Evolutionary conservation across 35 echinoderm and acorn worm genomes (phyloP).

Genomic region (Stichopus chloronotus): DNA sequence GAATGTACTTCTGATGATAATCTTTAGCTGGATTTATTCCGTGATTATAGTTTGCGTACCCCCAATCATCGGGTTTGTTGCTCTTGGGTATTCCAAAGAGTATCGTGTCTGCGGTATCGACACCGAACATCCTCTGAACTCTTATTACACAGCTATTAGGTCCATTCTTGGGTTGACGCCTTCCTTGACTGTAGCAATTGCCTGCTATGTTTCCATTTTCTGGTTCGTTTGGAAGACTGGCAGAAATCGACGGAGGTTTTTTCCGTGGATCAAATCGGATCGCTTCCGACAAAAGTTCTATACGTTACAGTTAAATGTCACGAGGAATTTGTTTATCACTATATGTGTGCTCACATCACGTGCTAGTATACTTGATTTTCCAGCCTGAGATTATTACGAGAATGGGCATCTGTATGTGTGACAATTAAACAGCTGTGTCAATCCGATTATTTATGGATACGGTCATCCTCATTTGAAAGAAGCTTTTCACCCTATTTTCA

Average conservation of each 20-base stretch:
- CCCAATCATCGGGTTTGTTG: not conserved
- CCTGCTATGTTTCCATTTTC: slow-evolving; percentile 13
- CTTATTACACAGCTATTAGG: not conserved
- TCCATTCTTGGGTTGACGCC: not conserved
- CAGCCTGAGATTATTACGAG: not conserved
- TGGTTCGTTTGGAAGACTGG: not conserved
- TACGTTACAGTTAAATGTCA: not conserved
- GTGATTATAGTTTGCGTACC: not conserved
- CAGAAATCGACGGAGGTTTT: not conserved
- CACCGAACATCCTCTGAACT: not conserved
- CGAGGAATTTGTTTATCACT: slow-evolving; percentile 8
- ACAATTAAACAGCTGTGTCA: not conserved
- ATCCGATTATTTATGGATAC: slow-evolving; percentile 26
- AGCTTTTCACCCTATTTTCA: not conserved
- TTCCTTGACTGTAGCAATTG: not conserved
- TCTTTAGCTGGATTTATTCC: not conserved
- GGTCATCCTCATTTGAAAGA: slow-evolving; percentile 32
- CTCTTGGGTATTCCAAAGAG: not conserved
- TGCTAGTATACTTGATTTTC: not conserved
- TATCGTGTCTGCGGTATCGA: not conserved
- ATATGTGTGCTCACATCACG: not conserved
- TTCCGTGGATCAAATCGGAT: too few species aligned
- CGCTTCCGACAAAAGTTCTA: too few species aligned
- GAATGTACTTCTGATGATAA: slow-evolving; percentile 22
- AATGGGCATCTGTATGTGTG: slow-evolving; percentile 1